A percentile compares a stretch with the other conserved stretches of the same genome.
These are phyloP conservation scores for Thamnaconus septentrionalis DNA, from an alignment of 2,113 vertebrate species.

Conservation along the genomic window DNA sequence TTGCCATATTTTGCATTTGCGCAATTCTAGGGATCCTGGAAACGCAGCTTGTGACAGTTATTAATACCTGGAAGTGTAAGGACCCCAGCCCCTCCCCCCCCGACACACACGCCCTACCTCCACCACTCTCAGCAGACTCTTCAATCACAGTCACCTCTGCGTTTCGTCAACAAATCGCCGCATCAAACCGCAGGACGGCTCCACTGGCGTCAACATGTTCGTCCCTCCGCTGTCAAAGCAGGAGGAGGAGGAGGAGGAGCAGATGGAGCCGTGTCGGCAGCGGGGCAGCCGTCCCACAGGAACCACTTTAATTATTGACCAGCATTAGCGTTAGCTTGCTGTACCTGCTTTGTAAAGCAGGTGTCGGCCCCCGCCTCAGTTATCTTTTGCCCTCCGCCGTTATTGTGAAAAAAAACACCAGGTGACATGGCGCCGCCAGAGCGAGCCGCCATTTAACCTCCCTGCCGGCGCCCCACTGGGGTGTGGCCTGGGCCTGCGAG, in stretches of 20 bases:
- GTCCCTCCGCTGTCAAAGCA: neutral
- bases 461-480: constrained; percentile 9
- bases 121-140: no score
- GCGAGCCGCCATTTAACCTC: constrained; percentile 49
- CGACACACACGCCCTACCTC: no score
- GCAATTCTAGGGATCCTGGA: no score
- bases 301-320: constrained; percentile 61
- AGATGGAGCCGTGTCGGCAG: constrained; percentile 16
- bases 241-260: constrained; percentile 3
- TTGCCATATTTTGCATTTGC: no score
- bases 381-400: constrained; percentile 42
- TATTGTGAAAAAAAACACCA: constrained; percentile 69
- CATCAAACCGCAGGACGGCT: constrained; percentile 6
- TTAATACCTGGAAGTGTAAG: no score
- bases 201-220: constrained; percentile 20
- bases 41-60: no score
- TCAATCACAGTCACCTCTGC: no score
- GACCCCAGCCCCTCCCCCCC: no score
- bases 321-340: constrained; percentile 16
- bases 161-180: neutral
- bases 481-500: constrained; percentile 17
- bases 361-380: constrained; percentile 49
- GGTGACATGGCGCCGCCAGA: constrained; percentile 54
- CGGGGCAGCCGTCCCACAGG: constrained; percentile 18
- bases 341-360: constrained; percentile 52